Conservation (phyloP, 2,888 invertebrate species). For the Laspeyria flexula region DNA sequence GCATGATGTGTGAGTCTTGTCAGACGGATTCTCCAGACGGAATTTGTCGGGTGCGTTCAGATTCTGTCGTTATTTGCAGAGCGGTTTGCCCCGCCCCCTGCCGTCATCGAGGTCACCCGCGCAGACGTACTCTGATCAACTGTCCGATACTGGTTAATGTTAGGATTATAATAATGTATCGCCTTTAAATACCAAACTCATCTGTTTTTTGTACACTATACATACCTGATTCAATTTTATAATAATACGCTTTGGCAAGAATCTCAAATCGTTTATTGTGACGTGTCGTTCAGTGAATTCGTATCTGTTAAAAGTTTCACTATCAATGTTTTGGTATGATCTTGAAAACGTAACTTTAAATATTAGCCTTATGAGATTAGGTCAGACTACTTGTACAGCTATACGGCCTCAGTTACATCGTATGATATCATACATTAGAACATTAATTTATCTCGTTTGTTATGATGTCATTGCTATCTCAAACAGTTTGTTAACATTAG, state of each 20-base stretch:
- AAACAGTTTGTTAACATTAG: conserved; percentile 27
- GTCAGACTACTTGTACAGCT: conserved; percentile 23
- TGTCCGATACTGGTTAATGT: conserved; percentile 52
- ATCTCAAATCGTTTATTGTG: conserved; percentile 7
- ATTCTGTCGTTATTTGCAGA: conserved; percentile 59
- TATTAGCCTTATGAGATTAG: conserved; percentile 36
- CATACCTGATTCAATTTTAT: conserved; percentile 13
- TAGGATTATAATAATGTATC: conserved; percentile 45
- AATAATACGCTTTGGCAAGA: conserved; percentile 18
- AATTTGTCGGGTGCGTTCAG: conserved; percentile 52
- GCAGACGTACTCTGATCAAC: conserved; percentile 59
- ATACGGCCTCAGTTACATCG: conserved; percentile 37
- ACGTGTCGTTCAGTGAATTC: conserved; percentile 11
- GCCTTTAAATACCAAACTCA: conserved; percentile 15
- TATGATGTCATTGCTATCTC: conserved; percentile 59
- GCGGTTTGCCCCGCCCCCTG: conserved; percentile 59
- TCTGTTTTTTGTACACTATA: conserved; percentile 7
- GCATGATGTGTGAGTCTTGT: conserved; percentile 17
- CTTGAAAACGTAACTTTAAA: background rate
- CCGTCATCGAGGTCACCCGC: conserved; percentile 68
- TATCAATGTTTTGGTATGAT: background rate
- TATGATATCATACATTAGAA: conserved; percentile 55
- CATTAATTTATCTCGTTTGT: conserved; percentile 53
- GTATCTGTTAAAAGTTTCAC: conserved; percentile 3
- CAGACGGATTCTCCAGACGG: conserved; percentile 48